Conservation (phyloP, 2,797 vertebrate genomes). For the Enteromius paludinosus region DNA sequence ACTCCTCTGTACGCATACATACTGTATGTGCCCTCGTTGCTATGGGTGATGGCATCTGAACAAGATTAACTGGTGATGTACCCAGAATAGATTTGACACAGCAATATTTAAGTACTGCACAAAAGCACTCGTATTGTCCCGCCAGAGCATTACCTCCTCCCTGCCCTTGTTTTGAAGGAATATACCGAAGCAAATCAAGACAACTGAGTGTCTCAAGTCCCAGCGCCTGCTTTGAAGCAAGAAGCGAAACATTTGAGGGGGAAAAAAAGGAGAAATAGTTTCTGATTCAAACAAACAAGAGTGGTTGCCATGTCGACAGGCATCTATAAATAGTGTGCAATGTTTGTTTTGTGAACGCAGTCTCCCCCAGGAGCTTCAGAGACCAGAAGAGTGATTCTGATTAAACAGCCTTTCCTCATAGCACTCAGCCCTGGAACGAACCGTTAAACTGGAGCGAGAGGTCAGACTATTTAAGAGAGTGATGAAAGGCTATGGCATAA, state of each 20-base stretch:
- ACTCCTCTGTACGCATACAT: background rate
- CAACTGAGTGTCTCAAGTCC: conserved; percentile 4
- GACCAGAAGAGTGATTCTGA: conserved; percentile 49
- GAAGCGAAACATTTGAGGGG: conserved; percentile 56
- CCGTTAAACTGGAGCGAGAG: conserved; percentile 15
- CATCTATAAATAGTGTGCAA: conserved; percentile 65
- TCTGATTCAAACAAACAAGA: conserved; percentile 65
- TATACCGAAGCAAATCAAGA: conserved; percentile 22
- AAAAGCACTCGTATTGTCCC: background rate
- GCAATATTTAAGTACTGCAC: background rate
- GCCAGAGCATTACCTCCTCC: background rate
- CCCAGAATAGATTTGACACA: conserved; percentile 25
- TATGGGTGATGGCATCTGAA: conserved; percentile 20
- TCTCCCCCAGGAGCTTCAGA: conserved; percentile 57
- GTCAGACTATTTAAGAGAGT: background rate
- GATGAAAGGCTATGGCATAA: background rate
- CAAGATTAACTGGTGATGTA: conserved; percentile 34
- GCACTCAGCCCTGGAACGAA: conserved; percentile 35
- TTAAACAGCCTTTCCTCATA: conserved; percentile 48
- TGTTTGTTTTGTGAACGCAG: conserved; percentile 65
- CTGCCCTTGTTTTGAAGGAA: conserved; percentile 22
- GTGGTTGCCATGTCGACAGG: conserved; percentile 64
- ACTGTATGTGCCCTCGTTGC: background rate
- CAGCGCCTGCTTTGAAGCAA: conserved; percentile 42
- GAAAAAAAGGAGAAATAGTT: conserved; percentile 61